phyloP scores from a whole-genome alignment of 2,797 vertebrate species.

The Pygocentrus nattereri region DNA sequence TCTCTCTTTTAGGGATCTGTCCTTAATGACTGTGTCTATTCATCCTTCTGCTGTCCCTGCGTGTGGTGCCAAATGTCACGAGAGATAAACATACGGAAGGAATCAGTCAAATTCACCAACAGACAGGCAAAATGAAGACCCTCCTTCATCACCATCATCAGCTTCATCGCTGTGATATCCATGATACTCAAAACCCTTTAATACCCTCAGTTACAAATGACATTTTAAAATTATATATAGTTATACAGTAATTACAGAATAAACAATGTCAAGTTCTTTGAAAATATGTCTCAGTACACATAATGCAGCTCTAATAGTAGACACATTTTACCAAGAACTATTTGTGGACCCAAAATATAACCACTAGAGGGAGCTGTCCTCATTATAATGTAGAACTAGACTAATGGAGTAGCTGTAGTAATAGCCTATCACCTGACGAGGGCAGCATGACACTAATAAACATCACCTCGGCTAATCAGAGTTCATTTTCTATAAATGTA shows the following conservation, averaged over 20 bases:
- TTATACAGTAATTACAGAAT: too few relatives aligned
- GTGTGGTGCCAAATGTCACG: slow-evolving; percentile 76
- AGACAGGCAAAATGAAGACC: slow-evolving; percentile 1
- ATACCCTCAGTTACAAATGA: too few relatives aligned
- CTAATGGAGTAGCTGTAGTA: background rate
- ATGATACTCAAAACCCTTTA: too few relatives aligned
- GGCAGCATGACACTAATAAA: background rate
- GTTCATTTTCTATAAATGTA: too few relatives aligned
- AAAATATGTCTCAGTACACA: background rate
- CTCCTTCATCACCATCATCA: background rate
- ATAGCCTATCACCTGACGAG: background rate
- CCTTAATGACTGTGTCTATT: slow-evolving; percentile 67
- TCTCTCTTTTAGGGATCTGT: slow-evolving; percentile 66
- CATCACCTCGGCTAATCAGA: background rate
- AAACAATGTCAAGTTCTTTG: too few relatives aligned
- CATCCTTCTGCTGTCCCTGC: slow-evolving; percentile 70
- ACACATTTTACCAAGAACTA: too few relatives aligned
- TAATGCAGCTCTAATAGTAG: background rate
- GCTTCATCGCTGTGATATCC: background rate
- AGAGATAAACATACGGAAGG: slow-evolving; percentile 65
- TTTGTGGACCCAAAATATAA: background rate
- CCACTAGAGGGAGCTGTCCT: slow-evolving; percentile 8
- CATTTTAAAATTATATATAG: too few relatives aligned
- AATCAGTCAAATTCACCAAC: slow-evolving; percentile 53
- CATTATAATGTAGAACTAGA: background rate